Conservation (phyloP, 2,797 vertebrate species). For the Allobates femoralis region DNA sequence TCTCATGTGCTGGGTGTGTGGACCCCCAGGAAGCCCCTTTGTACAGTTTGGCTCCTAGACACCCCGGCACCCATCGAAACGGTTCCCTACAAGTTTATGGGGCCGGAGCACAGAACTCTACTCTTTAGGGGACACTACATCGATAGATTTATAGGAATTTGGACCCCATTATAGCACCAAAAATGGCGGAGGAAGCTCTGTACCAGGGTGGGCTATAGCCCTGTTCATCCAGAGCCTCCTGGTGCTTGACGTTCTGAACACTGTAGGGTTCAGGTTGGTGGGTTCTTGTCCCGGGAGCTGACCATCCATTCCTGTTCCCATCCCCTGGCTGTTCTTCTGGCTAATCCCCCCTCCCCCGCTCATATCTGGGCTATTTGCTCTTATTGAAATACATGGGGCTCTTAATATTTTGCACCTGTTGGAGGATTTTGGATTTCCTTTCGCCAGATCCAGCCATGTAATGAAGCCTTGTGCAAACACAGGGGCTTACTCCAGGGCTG, state of each 20-base stretch:
- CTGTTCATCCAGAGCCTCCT: neutral
- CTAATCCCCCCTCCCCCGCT: neutral
- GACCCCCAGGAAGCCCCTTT: no score
- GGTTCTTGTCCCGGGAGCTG: neutral
- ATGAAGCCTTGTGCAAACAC: constrained; percentile 55
- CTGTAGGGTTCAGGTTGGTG: no score
- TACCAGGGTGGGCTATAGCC: neutral
- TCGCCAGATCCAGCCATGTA: constrained; percentile 42
- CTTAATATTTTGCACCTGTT: constrained; percentile 60
- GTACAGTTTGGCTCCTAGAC: no score
- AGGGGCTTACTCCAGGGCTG: constrained; percentile 37
- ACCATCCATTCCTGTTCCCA: neutral
- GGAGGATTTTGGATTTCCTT: constrained; percentile 47
- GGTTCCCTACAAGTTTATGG: no score
- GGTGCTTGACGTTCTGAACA: neutral
- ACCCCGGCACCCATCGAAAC: no score
- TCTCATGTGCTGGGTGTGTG: no score
- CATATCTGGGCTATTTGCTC: constrained; percentile 16
- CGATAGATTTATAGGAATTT: no score
- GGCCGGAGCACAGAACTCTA: no score
- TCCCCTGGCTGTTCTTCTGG: neutral
- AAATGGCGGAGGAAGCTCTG: no score
- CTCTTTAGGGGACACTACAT: no score
- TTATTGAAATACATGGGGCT: constrained; percentile 55
- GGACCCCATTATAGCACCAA: no score